Evolutionary conservation across 2,113 vertebrate genomes (phyloP).

Genomic region (Rostratula benghalensis): DNA sequence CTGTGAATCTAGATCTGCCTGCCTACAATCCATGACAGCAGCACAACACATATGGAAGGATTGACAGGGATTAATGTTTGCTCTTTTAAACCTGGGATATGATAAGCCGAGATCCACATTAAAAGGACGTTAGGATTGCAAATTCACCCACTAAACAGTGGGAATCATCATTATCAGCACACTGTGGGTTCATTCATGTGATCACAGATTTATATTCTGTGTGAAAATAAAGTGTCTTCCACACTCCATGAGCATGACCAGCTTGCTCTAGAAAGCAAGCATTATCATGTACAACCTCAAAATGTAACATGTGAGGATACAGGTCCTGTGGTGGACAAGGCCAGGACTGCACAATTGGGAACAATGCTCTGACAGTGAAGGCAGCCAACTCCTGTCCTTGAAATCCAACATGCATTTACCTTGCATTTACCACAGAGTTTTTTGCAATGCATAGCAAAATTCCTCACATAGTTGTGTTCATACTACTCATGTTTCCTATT

Average conservation of each 20-base stretch:
- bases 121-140: not conserved
- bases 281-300: not conserved
- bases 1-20: too few relatives aligned
- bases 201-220: not conserved
- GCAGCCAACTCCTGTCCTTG: not conserved
- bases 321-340: not conserved
- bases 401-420: not conserved
- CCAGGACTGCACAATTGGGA: not conserved
- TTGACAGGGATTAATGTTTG: not conserved
- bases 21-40: too few relatives aligned
- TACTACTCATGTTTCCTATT: not conserved
- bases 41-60: not conserved
- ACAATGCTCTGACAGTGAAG: not conserved
- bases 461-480: not conserved
- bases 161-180: not conserved
- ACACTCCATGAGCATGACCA: too few relatives aligned
- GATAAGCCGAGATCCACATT: not conserved
- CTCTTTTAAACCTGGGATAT: not conserved
- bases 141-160: not conserved
- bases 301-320: not conserved
- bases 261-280: not conserved
- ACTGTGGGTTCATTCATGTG: accelerated
- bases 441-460: not conserved
- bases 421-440: not conserved
- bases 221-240: not conserved